Percentiles rank a stretch among this genome's conserved stretches.
Conservation (phyloP, 2,113 vertebrate genomes). For the Kryptolebias marmoratus region DNA sequence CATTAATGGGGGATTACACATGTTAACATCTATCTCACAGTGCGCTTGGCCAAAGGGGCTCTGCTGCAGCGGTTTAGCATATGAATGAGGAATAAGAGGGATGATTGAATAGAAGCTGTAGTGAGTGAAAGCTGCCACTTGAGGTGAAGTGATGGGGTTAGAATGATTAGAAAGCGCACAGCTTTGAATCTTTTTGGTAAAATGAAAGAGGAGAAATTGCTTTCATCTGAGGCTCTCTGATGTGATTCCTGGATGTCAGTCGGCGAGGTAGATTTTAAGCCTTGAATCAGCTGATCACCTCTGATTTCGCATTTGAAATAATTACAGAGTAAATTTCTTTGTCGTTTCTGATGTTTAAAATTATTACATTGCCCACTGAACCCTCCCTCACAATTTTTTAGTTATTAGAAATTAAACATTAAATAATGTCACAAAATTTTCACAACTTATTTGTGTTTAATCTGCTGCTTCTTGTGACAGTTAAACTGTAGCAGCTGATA, state of each 20-base stretch:
- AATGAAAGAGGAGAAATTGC: slow-evolving; percentile 19
- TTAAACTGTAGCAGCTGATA: too few species aligned
- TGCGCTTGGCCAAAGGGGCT: slow-evolving; percentile 74
- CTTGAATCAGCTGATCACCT: background rate
- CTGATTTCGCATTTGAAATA: background rate
- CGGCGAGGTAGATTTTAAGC: background rate
- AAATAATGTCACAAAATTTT: background rate
- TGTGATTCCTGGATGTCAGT: slow-evolving; percentile 11
- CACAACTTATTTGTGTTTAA: background rate
- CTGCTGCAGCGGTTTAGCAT: slow-evolving; percentile 75
- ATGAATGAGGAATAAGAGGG: slow-evolving; percentile 79
- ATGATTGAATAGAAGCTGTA: slow-evolving; percentile 66
- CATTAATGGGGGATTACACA: slow-evolving; percentile 83
- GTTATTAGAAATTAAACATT: background rate
- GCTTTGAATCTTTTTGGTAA: slow-evolving; percentile 36
- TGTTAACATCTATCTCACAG: slow-evolving; percentile 80
- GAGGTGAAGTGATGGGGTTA: slow-evolving; percentile 38
- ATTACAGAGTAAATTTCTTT: too few species aligned
- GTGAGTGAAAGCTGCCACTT: slow-evolving; percentile 73
- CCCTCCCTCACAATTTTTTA: background rate
- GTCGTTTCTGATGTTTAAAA: too few species aligned
- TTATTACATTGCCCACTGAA: too few species aligned
- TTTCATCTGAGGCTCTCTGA: slow-evolving; percentile 19
- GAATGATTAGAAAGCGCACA: slow-evolving; percentile 62
- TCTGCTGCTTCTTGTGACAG: background rate